Evolutionary conservation across 2,113 vertebrate species (phyloP), one percentile per base, ranked within the genome.

Genomic region (Lepus timidus): DNA sequence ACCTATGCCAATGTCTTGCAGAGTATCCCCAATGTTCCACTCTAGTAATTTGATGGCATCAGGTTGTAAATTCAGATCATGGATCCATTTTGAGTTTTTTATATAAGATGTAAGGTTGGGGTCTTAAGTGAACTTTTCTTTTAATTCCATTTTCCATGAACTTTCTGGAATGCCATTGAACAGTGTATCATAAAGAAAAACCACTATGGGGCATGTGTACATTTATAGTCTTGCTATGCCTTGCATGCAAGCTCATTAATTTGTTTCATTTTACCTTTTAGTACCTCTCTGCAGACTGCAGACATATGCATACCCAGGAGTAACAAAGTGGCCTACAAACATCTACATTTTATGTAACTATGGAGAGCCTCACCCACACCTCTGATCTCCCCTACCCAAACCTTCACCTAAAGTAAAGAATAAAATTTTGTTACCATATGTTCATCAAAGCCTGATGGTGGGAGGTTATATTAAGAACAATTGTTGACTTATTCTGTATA

Each of bases 191-290:
- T 44, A 70, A 73, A 52, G 62, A 81, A 25, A 92, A 89, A 89
- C 14, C 27, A 81, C 1, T 52, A 65, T 4, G 22, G 25, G 10
- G 12, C 16, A 2, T 44, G 31, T 10, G 6, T 52, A 75, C 62
- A 17, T 55, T 52, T 55, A 13, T 49, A n/a, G 14, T 65, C 31
- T 31, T 67, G 9, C 51, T 78, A 70, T 1, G 19, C 33, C 49
- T 81, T 39, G 39, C 36, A 23, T 62, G 13, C 33, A 36, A 95
- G 22, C 22, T 75, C 49, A 71, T 33, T 65, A 71, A 76, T 6
- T 62, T 58, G n/a, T 25, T 93, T 93, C 80, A 61, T 52, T 90
- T 88, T 85, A 36, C 10, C 55, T 78, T 81, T 82, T 61, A 58
- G 39, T 8, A 49, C 31, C 36, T 62, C 17, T 31, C n/a, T 64